Evolutionary conservation across 1,140 invertebrate species (phyloP), one percentile per base, ranked within the genome.

Genomic region (Tetranychus cinnabarinus): DNA sequence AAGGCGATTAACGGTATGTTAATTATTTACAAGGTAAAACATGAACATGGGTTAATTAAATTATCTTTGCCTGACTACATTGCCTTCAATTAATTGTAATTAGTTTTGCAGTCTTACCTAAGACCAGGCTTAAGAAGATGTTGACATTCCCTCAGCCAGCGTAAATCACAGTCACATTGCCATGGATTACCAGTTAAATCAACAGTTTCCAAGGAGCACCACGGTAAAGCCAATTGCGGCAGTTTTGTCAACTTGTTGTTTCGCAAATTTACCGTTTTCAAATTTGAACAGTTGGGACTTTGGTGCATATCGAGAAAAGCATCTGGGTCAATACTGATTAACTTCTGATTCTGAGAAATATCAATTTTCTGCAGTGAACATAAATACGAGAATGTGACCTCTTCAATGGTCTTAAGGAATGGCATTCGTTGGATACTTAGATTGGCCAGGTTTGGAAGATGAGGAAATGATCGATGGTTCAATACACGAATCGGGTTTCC

Each of bases 151-250:
- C 56, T 59, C 12, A 66, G 57, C 66, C 66, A 67, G 7, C 36
- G 62, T 46, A 67, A 35, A 55, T 58, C 48, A 37, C 66, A 67
- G 45, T 67, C 65, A 58, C 66, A 67, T 31, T 34, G 35, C 65
- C 63, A 66, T 10, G 65, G 66, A 62, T 67, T 67, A 34, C 58
- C 61, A 35, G 59, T 58, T 4, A 67, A 35, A 54, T 67, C 65
- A 34, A 67, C 57, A n/a, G 45, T 58, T 23, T 46, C 58, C 13
- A 66, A 46, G 15, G 57, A 39, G 59, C 58, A 60, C 23, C 61
- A 61, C 15, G 58, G 62, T 23, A 63, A 47, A 36, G 59, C 55
- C 10, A 12, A 8, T 45, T 63, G 48, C 12, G 37, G 6, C 6
- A 63, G n/a, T 13, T 13, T 46, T 4, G 2, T 36, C 10, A 63